Base-by-base conservation (phyloP, 2,113 vertebrate species). In the Paracanthobrama guichenoti region DNA sequence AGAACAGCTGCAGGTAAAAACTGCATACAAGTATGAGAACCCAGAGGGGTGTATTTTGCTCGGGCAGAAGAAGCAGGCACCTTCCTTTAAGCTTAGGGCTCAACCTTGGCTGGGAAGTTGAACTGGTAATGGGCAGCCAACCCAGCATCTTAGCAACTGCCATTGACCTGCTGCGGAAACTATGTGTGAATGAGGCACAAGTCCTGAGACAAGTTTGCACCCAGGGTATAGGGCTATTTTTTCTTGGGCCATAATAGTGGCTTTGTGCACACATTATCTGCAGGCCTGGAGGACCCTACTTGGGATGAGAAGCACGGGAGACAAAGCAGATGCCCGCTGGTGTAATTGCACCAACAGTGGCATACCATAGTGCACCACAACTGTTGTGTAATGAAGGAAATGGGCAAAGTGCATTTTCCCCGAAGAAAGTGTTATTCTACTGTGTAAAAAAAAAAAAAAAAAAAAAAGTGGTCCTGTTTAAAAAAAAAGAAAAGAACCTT, bases 201-300 rank as follows among this genome's bases (percentile, higher is more conserved):
- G 89, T 82, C 79, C 84, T 73, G 85, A 88, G 82, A 83, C 89
- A 90, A 89, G 87, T 89, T 82, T 84, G 86, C 86, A 72, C 88
- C 90, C 87, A 86, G 86, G 57, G 18, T 62, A 86, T 75, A 90
- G 88, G 86, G 88, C 79, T 67, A 85, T 88, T 90, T 90, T 84
- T 18, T 71, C 86, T 84, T 81, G 10, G 82, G 85, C 87, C 82
- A 91, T 90, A 93, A 93, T 91, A 90, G 90, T 85, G 75, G 90
- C 92, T 93, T 93, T 93, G 92, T 92, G 87, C 82, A 69, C 86
- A 89, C 86, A 89, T 92, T 93, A 92, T 92, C 87, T 89, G 35
- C 86, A 85, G 81, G 89, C 85, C 81, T 75, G 84, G 87, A 86
- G 86, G 86, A 84, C 87, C 86, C 89, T 90, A 91, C 88, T 93